Conservation (phyloP, 2,113 vertebrate genomes). For the Chitala chitala region DNA sequence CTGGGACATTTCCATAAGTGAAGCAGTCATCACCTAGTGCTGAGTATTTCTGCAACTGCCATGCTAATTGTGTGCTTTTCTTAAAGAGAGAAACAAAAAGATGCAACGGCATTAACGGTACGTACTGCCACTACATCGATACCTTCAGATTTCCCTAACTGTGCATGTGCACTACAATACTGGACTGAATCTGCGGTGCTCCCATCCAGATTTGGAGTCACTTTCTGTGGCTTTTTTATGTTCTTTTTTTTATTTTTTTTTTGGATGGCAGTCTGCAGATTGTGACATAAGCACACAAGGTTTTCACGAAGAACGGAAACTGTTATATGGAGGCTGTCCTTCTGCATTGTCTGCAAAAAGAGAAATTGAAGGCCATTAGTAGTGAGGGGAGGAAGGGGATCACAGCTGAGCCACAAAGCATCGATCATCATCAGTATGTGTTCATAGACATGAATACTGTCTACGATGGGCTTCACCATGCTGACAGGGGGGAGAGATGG, state of each 20-base stretch:
- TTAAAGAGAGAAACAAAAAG: neutral
- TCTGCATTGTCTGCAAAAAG: slow-evolving; percentile 59
- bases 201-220: slow-evolving; percentile 50
- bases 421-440: slow-evolving; percentile 69
- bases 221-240: slow-evolving; percentile 31
- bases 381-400: slow-evolving; percentile 53
- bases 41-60: neutral
- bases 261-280: slow-evolving; percentile 51
- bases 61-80: neutral
- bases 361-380: slow-evolving; percentile 69
- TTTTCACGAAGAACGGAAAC: slow-evolving; percentile 54
- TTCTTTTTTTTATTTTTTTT: too few relatives aligned
- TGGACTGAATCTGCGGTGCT: slow-evolving; percentile 42
- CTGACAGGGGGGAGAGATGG: slow-evolving; percentile 70
- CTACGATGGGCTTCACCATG: slow-evolving; percentile 80
- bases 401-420: slow-evolving; percentile 72
- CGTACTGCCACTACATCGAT: slow-evolving; percentile 28
- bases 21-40: neutral
- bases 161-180: slow-evolving; percentile 31
- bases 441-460: slow-evolving; percentile 75
- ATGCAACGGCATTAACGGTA: neutral
- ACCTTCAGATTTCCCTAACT: neutral
- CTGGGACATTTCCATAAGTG: neutral
- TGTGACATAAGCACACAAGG: slow-evolving; percentile 54
- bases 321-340: slow-evolving; percentile 55